These are phyloP conservation scores for Miltochrista miniata DNA, from an alignment of 2,888 invertebrate species.

Conservation along the genomic window DNA sequence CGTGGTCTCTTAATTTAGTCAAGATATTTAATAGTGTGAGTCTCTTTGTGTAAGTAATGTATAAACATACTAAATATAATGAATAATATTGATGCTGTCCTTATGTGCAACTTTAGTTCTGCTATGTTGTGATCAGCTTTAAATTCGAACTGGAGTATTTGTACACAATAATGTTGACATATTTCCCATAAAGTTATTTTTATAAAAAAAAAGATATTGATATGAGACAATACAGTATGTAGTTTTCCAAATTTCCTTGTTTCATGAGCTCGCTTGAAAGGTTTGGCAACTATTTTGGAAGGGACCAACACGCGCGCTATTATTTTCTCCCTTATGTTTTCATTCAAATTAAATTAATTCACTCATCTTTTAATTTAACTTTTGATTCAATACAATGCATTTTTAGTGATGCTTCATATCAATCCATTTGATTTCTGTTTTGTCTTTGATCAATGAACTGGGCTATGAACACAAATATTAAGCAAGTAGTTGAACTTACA, in stretches of 20 bases:
- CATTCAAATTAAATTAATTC: constrained; percentile 52
- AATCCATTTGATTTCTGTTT: constrained; percentile 57
- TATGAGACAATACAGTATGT: constrained; percentile 79
- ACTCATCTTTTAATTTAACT: constrained; percentile 44
- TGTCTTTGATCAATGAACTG: constrained; percentile 60
- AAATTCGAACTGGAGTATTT: constrained; percentile 78
- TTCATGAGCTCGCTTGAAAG: constrained; percentile 53
- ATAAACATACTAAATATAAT: constrained; percentile 73
- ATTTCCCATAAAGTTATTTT: constrained; percentile 79
- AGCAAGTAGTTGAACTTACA: constrained; percentile 61
- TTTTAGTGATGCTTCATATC: constrained; percentile 57
- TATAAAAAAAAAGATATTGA: constrained; percentile 70
- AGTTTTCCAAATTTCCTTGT: constrained; percentile 59
- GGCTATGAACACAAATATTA: constrained; percentile 74
- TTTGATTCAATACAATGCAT: constrained; percentile 61
- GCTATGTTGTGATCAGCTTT: constrained; percentile 82
- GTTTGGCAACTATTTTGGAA: constrained; percentile 73
- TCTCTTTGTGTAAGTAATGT: constrained; percentile 79
- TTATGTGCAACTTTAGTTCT: constrained; percentile 79
- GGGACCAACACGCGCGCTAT: constrained; percentile 76
- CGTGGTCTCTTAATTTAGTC: constrained; percentile 83
- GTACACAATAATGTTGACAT: constrained; percentile 73
- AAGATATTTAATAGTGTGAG: constrained; percentile 82
- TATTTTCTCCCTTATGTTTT: constrained; percentile 50
- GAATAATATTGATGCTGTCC: constrained; percentile 72